These are phyloP conservation scores for Ostrea denselamellosa DNA, from an alignment of 1,140 invertebrate genomes.

Conservation along the genomic window DNA sequence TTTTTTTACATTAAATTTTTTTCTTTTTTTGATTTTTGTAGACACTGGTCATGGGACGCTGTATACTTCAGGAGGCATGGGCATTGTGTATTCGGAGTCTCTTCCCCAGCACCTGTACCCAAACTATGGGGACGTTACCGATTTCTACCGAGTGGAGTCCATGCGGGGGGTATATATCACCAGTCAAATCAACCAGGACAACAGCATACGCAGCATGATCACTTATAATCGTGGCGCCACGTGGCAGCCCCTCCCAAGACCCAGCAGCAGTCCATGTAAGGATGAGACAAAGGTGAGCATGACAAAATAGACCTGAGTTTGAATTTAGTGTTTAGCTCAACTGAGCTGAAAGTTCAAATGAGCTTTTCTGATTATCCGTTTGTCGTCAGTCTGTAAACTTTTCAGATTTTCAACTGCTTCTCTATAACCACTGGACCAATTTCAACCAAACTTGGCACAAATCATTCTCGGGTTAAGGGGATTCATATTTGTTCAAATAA, in stretches of 20 bases:
- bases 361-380: too few relatives aligned
- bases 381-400: too few relatives aligned
- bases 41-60: constrained; percentile 77
- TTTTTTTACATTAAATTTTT: too few relatives aligned
- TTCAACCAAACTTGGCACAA: too few relatives aligned
- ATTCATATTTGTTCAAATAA: too few relatives aligned
- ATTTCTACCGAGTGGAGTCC: constrained; percentile 78
- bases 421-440: too few relatives aligned
- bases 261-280: constrained; percentile 68
- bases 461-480: too few relatives aligned
- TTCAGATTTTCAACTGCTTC: too few relatives aligned
- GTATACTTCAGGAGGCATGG: constrained; percentile 75
- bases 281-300: constrained; percentile 68
- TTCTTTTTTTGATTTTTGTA: constrained; percentile 46
- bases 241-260: constrained; percentile 73
- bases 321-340: too few relatives aligned
- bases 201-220: constrained; percentile 76
- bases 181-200: constrained; percentile 75
- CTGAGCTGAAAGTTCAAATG: too few relatives aligned
- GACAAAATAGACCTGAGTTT: too few relatives aligned
- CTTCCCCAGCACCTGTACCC: constrained; percentile 76
- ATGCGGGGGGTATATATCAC: constrained; percentile 77
- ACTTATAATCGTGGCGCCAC: constrained; percentile 75
- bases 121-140: constrained; percentile 74
- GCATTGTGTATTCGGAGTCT: constrained; percentile 76